Conservation (phyloP, 1,140 invertebrate genomes). For the Drusus annulatus region DNA sequence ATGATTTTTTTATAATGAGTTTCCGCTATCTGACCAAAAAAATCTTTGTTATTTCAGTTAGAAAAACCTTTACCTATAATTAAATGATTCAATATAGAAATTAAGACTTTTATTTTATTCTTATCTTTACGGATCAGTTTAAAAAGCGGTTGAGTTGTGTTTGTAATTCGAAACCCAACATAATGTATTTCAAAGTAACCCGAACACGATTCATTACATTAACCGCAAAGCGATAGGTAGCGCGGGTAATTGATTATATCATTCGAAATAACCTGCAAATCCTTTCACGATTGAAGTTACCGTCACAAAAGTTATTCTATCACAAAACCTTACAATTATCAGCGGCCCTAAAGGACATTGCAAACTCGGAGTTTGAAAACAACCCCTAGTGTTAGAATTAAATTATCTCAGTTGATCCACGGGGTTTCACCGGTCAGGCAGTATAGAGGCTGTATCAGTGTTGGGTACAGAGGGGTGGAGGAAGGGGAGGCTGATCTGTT, state of each 20-base stretch:
- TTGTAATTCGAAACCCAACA: too few relatives aligned
- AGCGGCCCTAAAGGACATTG: constrained; percentile 49
- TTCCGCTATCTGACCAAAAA: too few relatives aligned
- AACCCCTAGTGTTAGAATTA: constrained; percentile 59
- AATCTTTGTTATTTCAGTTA: too few relatives aligned
- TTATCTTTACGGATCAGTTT: too few relatives aligned
- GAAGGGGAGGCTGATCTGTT: neutral
- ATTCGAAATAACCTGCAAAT: constrained; percentile 9
- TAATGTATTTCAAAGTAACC: too few relatives aligned
- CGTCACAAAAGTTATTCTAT: constrained; percentile 31
- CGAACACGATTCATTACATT: too few relatives aligned
- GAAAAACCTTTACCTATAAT: too few relatives aligned
- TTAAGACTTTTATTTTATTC: too few relatives aligned
- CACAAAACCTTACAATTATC: constrained; percentile 47
- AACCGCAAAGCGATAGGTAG: too few relatives aligned
- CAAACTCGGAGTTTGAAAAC: constrained; percentile 54
- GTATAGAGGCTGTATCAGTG: constrained; percentile 1
- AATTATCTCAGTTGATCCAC: constrained; percentile 60
- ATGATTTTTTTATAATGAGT: too few relatives aligned
- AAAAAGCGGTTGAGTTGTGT: too few relatives aligned
- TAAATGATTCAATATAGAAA: too few relatives aligned
- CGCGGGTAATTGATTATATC: neutral
- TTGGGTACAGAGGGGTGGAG: neutral
- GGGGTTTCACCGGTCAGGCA: constrained; percentile 37
- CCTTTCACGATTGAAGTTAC: neutral